Evolutionary conservation across 1,140 invertebrate species (phyloP).

Genomic region (Hylyphantes graminicola): DNA sequence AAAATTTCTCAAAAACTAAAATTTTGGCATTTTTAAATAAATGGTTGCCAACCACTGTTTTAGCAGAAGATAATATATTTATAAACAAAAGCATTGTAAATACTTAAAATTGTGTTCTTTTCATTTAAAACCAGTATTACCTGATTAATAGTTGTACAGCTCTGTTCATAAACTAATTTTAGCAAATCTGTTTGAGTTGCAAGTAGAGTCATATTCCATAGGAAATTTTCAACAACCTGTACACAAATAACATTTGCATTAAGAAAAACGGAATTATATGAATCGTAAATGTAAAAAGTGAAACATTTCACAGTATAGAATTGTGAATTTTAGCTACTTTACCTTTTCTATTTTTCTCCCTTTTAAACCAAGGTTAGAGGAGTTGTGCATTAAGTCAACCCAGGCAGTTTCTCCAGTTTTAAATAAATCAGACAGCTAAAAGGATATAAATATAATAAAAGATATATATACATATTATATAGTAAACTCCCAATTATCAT

Average conservation of each 20-base stretch:
- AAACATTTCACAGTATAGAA: not conserved
- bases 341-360: conserved; percentile 62
- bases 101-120: not conserved
- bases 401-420: conserved; percentile 58
- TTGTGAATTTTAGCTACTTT: not conserved
- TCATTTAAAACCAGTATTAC: conserved; percentile 23
- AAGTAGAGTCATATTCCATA: conserved; percentile 63
- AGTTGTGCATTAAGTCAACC: conserved; percentile 46
- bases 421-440: conserved; percentile 29
- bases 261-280: not conserved
- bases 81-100: not conserved
- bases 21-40: too few species aligned
- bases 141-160: conserved; percentile 60
- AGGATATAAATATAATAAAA: not conserved
- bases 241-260: not conserved
- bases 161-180: conserved; percentile 58
- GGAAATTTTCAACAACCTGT: conserved; percentile 62
- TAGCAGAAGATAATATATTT: too few species aligned
- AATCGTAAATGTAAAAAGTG: not conserved
- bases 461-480: not conserved
- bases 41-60: too few species aligned
- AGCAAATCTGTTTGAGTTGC: conserved; percentile 62
- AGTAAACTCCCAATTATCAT: not conserved
- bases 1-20: too few species aligned
- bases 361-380: conserved; percentile 56